phyloP scores from a whole-genome alignment of 2,888 invertebrate species.

The Chromoteleia sp. region DNA sequence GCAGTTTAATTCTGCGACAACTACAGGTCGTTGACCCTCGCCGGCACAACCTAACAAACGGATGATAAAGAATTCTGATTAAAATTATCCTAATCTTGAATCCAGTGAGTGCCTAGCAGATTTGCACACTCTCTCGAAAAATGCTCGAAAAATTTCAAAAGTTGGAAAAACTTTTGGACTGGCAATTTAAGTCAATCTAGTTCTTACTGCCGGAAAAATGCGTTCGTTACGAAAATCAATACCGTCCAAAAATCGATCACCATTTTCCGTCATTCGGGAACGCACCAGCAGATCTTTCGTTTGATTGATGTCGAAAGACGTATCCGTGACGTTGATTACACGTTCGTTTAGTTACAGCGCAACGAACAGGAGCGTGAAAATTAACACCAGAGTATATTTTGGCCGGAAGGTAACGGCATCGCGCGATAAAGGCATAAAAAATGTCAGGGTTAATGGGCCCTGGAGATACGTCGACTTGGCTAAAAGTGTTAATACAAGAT shows the following conservation, averaged over 20 bases:
- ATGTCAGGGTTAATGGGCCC: conserved; percentile 35
- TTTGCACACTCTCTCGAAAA: too few relatives aligned
- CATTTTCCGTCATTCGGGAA: neutral
- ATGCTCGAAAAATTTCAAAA: too few relatives aligned
- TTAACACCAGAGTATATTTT: conserved; percentile 8
- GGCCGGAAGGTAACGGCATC: neutral
- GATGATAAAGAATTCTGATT: conserved; percentile 2
- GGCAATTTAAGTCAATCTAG: neutral
- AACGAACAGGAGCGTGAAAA: conserved; percentile 11
- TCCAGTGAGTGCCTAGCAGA: too few relatives aligned
- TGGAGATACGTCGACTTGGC: conserved; percentile 1
- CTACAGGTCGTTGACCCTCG: conserved; percentile 29
- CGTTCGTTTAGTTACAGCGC: neutral
- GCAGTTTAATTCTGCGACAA: conserved; percentile 17
- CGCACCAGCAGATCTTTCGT: neutral
- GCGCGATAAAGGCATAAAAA: conserved; percentile 20
- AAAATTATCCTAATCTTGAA: conserved; percentile 2
- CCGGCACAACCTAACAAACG: neutral
- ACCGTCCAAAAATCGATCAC: conserved; percentile 5
- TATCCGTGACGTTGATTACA: neutral
- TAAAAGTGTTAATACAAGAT: conserved; percentile 44
- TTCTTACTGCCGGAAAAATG: conserved; percentile 4
- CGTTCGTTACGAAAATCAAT: conserved; percentile 33
- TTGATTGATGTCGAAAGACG: neutral
- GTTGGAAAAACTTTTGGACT: too few relatives aligned